Evolutionary conservation across 2,888 invertebrate genomes (phyloP).

Genomic region (Eristalinus aeneus): DNA sequence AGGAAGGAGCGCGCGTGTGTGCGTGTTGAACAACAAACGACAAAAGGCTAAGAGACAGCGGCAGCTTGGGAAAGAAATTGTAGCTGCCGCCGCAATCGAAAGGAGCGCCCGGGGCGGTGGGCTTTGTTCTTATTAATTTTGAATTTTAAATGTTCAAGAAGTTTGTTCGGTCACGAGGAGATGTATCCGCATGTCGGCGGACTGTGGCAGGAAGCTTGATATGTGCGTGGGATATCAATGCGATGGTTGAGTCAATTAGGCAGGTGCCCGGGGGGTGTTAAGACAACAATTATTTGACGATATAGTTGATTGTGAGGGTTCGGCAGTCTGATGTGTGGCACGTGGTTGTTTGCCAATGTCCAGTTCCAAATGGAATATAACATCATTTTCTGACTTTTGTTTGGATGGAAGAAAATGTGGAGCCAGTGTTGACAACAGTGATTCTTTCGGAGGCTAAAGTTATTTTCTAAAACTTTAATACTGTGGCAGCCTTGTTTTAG

Average conservation of each 20-base stretch:
- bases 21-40: not conserved
- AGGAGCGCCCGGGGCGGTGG: constrained; percentile 21
- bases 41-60: not conserved
- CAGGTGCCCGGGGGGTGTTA: not conserved
- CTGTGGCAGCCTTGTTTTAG: no score
- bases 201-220: not conserved
- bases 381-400: no score
- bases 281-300: not conserved
- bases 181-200: constrained; percentile 14
- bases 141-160: constrained; percentile 50
- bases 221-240: not conserved
- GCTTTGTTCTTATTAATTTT: constrained; percentile 59
- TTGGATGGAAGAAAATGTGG: no score
- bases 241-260: not conserved
- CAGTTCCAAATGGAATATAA: no score
- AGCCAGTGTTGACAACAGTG: no score
- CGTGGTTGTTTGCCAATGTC: no score
- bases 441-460: no score
- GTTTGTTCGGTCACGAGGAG: not conserved
- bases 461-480: no score
- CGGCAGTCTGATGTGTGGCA: not conserved
- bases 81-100: constrained; percentile 45
- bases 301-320: not conserved
- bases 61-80: constrained; percentile 26
- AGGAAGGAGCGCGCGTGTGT: not conserved